Evolutionary conservation across 1,140 invertebrate species (phyloP), one percentile per base, ranked within the genome.

Genomic region (Paralvinella palmiformis): DNA sequence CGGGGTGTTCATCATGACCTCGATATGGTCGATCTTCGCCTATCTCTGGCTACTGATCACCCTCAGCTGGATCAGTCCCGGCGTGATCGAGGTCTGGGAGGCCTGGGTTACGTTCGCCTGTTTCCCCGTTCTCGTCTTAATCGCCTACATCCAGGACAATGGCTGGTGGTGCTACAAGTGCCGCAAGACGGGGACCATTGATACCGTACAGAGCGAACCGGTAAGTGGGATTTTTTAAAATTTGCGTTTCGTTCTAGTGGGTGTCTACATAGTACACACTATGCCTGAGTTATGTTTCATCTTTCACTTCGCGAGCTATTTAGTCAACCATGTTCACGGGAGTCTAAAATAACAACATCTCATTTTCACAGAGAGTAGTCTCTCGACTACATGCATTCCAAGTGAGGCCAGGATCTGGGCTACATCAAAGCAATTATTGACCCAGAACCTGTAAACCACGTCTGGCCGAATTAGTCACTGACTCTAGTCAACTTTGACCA

Each of bases 81-180:
- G 71, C 7, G 64, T 64, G 6, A 70, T 76, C n/a, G 68, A 72
- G 10, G 48, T 84, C 0, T 87, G 85, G 85, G 86, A 88, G 72
- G 85, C 85, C 3, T 75, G 82, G 31, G 64, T 86, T 3, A 88
- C 86, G 0, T 80, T 87, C 15, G 68, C 81, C 0, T 82, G 84
- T 36, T 86, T 87, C 75, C 85, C 85, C 1, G 31, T 84, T 3
- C 75, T 86, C 50, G 77, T 78, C 1, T 45, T 76, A 17, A 68
- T 73, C 35, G 70, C 77, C 1, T 79, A 77, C 56, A 52, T 61
- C 33, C 71, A 73, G 32, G 74, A 77, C 67, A 70, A 67, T 41
- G 72, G 73, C 10, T 76, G 73, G 71, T 77, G 75, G 71, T n/a
- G 32, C 20, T 61, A 65, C 22, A 66, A 66, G 45, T 68, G 64